Percentiles rank a stretch among this genome's conserved stretches.
Conservation (phyloP, 2,888 invertebrate genomes). For the Andrena flavipes region DNA sequence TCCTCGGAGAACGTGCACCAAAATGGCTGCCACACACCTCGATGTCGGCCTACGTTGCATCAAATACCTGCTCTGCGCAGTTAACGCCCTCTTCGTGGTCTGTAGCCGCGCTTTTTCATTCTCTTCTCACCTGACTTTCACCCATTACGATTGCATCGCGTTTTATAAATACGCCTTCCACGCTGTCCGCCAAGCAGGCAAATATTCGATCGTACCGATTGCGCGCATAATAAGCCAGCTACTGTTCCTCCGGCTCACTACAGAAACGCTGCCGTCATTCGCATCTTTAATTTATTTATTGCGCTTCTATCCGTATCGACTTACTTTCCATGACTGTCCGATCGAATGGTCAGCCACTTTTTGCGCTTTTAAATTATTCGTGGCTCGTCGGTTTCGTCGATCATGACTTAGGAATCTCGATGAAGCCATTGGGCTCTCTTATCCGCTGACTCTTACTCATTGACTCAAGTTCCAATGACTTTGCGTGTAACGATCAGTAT, state of each 20-base stretch:
- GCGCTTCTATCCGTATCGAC: not conserved
- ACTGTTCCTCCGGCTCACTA: too few species aligned
- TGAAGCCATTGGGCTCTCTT: not conserved
- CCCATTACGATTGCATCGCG: not conserved
- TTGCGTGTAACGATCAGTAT: not conserved
- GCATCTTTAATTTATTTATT: not conserved
- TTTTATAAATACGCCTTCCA: not conserved
- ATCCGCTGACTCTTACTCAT: not conserved
- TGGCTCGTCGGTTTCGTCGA: too few species aligned
- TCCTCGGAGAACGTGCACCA: slow-evolving; percentile 56
- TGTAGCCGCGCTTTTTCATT: slow-evolving; percentile 67
- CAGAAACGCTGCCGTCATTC: too few species aligned
- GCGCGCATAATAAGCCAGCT: too few species aligned
- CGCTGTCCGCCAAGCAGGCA: not conserved
- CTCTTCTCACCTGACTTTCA: not conserved
- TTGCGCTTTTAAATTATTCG: not conserved
- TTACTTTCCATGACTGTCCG: not conserved
- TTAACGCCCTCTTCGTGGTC: slow-evolving; percentile 89
- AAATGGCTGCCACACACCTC: slow-evolving; percentile 84
- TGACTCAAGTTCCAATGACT: not conserved
- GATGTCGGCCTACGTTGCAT: slow-evolving; percentile 88
- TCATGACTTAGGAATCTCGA: too few species aligned
- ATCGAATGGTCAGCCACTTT: not conserved
- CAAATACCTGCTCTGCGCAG: slow-evolving; percentile 89
- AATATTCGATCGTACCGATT: not conserved